Percentiles rank a stretch among this genome's conserved stretches.
Conservation (phyloP, 2,797 vertebrate genomes). For the Heteromormyrus szaboi region DNA sequence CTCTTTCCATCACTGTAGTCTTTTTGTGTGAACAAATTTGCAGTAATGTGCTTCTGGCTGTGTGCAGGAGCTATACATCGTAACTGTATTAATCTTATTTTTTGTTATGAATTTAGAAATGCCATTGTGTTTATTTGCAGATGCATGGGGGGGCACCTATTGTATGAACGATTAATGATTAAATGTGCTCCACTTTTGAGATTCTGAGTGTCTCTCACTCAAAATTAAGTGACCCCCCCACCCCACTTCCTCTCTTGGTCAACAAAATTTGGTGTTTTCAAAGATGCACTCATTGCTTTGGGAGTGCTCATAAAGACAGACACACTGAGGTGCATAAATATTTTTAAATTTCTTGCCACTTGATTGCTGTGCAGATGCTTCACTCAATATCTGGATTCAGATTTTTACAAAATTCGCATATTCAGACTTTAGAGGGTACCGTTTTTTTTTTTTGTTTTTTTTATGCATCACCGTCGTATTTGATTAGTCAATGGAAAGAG, state of each 20-base stretch:
- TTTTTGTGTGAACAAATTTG: not conserved
- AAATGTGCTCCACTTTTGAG: not conserved
- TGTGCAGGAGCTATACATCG: not conserved
- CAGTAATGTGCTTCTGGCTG: not conserved
- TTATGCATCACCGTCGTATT: not conserved
- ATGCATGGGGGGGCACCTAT: not conserved
- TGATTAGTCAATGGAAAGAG: not conserved
- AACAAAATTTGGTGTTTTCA: not conserved
- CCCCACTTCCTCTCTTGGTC: not conserved
- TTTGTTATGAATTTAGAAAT: not conserved
- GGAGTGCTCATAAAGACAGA: not conserved
- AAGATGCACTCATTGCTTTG: not conserved
- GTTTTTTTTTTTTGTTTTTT: not conserved
- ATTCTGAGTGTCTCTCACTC: not conserved
- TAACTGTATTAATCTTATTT: not conserved
- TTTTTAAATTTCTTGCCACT: not conserved
- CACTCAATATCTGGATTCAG: not conserved
- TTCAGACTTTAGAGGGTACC: not conserved
- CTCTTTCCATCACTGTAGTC: not conserved
- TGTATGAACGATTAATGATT: not conserved
- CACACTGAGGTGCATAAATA: not conserved
- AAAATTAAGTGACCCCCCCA: not conserved
- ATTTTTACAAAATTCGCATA: not conserved
- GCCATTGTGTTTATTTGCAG: not conserved
- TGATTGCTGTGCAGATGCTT: not conserved